phyloP scores from a whole-genome alignment of 2,113 vertebrate species.

The Gymnogyps californianus region DNA sequence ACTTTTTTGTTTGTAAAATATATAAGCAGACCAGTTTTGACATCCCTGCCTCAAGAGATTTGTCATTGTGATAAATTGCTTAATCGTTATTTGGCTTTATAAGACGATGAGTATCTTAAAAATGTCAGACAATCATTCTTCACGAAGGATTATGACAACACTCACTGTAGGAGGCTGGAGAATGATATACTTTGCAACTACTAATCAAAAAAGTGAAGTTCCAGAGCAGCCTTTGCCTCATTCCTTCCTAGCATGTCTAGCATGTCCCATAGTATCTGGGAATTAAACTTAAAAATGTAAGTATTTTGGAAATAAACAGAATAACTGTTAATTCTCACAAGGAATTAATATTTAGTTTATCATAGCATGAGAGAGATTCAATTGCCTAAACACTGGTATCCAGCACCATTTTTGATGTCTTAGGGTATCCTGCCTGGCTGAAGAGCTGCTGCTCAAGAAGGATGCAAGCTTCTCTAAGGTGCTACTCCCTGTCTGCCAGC shows the following conservation, averaged over 20 bases:
- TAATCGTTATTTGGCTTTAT: not conserved
- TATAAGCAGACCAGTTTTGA: constrained; percentile 15
- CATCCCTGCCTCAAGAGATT: not conserved
- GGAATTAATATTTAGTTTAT: not conserved
- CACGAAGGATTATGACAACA: not conserved
- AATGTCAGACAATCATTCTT: constrained; percentile 36
- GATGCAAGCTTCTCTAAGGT: not conserved
- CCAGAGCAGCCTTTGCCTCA: not conserved
- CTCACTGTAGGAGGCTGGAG: not conserved
- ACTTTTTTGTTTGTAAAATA: not conserved
- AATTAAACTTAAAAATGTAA: not conserved
- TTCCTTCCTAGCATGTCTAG: not conserved
- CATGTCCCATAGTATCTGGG: not conserved
- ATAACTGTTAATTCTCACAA: not conserved
- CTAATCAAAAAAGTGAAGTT: not conserved
- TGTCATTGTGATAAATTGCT: constrained; percentile 32
- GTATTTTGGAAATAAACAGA: not conserved
- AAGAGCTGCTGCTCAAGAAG: not conserved
- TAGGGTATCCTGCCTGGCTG: not conserved
- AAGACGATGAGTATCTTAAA: not conserved
- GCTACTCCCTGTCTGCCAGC: not conserved
- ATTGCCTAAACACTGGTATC: not conserved
- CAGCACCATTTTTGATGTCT: not conserved
- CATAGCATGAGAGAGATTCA: not conserved
- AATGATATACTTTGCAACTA: not conserved